These are phyloP conservation scores for Ormyrus nitidulus DNA, from an alignment of 2,888 invertebrate genomes.

Conservation along the genomic window DNA sequence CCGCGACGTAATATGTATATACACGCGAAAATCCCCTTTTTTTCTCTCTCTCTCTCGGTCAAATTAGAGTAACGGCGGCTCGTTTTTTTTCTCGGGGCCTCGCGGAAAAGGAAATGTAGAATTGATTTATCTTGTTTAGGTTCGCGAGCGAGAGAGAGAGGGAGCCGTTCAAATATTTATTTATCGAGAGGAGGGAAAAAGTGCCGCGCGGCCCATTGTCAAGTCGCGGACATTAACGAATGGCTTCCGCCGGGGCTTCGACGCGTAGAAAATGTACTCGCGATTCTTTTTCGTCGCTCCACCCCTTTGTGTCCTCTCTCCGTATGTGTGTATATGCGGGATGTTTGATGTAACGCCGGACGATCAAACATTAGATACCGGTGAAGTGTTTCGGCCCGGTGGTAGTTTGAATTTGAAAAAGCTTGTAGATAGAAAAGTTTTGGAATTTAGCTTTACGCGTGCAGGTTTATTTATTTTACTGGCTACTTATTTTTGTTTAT, in stretches of 20 bases:
- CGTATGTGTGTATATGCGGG: not conserved
- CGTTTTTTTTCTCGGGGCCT: not conserved
- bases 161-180: conserved; percentile 67
- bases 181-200: conserved; percentile 58
- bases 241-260: conserved; percentile 62
- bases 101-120: conserved; percentile 38
- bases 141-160: not conserved
- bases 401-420: no score
- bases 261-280: conserved; percentile 52
- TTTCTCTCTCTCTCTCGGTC: not conserved
- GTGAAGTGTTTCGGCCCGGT: not conserved
- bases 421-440: no score
- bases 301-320: not conserved
- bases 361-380: not conserved
- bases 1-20: no score
- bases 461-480: no score
- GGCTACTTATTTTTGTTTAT: no score
- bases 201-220: conserved; percentile 63
- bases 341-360: not conserved
- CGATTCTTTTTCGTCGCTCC: conserved; percentile 4
- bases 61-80: conserved; percentile 20
- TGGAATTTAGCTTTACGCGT: no score
- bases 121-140: conserved; percentile 54
- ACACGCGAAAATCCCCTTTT: no score
- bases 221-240: conserved; percentile 67